Conservation (phyloP, 2,113 vertebrate genomes). For the Haemorhous mexicanus region DNA sequence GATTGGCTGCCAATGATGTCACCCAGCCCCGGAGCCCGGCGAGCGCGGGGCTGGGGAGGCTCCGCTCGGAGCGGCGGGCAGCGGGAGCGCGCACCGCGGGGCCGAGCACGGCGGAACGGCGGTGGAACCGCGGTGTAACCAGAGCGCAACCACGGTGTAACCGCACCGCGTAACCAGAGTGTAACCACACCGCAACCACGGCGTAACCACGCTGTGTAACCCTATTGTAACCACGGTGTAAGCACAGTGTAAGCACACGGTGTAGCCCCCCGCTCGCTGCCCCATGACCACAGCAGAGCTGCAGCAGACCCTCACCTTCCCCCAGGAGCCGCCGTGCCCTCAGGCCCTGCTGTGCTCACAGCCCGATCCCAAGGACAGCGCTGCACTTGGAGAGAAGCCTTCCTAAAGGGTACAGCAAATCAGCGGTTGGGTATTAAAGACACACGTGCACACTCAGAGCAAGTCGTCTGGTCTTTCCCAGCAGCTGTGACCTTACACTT, state of each 20-base stretch:
- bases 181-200: neutral
- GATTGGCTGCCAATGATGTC: neutral
- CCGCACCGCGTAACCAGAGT: neutral
- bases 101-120: neutral
- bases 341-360: neutral
- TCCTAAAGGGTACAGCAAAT: neutral
- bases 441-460: neutral
- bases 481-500: neutral
- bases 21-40: neutral
- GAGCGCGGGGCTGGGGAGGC: neutral
- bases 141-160: neutral
- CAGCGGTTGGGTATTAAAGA: neutral
- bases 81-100: neutral
- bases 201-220: neutral
- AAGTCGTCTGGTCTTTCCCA: neutral
- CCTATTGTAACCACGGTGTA: fast-evolving
- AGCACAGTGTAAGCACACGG: neutral
- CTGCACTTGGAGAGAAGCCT: neutral
- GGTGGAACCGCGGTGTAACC: no score
- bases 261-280: neutral
- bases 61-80: neutral
- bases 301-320: neutral
- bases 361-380: neutral
- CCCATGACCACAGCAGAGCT: fast-evolving
- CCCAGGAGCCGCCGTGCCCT: neutral